Conservation (phyloP, 2,113 vertebrate genomes). For the Thalassoma bifasciatum region DNA sequence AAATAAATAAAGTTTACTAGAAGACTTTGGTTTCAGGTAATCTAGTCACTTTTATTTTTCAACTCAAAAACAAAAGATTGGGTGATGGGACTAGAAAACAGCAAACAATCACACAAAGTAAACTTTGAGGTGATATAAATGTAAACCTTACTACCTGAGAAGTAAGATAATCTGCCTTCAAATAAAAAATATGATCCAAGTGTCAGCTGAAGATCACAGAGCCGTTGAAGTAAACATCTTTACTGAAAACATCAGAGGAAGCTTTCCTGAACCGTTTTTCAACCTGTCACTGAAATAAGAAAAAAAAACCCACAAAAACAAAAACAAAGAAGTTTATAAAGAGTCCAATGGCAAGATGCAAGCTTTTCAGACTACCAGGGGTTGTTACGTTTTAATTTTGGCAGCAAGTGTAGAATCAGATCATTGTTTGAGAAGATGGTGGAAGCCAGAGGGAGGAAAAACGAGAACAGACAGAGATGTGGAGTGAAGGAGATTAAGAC, state of each 20-base stretch:
- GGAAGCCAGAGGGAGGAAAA: slow-evolving; percentile 56
- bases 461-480: slow-evolving; percentile 47
- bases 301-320: not conserved
- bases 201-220: slow-evolving; percentile 22
- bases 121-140: not conserved
- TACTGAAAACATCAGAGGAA: slow-evolving; percentile 19
- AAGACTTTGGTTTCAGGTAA: not conserved
- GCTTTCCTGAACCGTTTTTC: slow-evolving; percentile 19
- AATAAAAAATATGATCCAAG: slow-evolving; percentile 8
- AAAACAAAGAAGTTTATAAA: slow-evolving; percentile 44
- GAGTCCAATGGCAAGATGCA: slow-evolving; percentile 45
- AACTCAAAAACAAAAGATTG: slow-evolving; percentile 1
- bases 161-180: not conserved
- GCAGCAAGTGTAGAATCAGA: slow-evolving; percentile 51
- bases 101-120: not conserved
- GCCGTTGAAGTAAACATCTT: not conserved
- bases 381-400: slow-evolving; percentile 65
- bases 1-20: not conserved
- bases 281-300: slow-evolving; percentile 2
- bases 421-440: slow-evolving; percentile 62
- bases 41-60: not conserved
- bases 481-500: slow-evolving; percentile 65
- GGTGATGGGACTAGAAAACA: not conserved
- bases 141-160: not conserved
- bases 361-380: slow-evolving; percentile 35